Evolutionary conservation across 1,140 invertebrate species (phyloP).

Genomic region (Gonioctena quinquepunctata): DNA sequence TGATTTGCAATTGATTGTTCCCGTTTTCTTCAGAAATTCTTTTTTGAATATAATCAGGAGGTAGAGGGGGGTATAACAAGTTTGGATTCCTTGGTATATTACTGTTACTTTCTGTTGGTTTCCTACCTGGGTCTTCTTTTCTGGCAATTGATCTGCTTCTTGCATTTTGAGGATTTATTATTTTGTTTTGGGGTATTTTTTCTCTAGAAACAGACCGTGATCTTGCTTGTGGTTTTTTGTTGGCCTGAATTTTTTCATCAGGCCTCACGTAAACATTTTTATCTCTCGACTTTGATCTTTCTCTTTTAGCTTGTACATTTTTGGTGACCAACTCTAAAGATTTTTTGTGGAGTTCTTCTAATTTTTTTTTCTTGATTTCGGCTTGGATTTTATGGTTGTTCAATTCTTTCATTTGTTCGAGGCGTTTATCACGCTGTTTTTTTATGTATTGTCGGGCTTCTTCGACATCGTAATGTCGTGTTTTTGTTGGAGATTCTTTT

Average conservation of each 20-base stretch:
- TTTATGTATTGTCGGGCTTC: slow-evolving; percentile 47
- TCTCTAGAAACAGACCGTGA: not conserved
- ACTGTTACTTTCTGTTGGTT: not conserved
- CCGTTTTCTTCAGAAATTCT: not conserved
- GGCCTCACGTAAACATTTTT: slow-evolving; percentile 5
- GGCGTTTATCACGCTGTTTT: slow-evolving; percentile 46
- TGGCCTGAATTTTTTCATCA: not conserved
- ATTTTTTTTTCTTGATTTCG: slow-evolving; percentile 46
- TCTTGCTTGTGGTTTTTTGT: not conserved
- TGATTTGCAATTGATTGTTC: not conserved
- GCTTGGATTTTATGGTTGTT: slow-evolving; percentile 30
- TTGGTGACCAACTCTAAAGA: slow-evolving; percentile 43
- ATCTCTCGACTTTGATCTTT: slow-evolving; percentile 35
- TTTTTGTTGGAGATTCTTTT: slow-evolving; percentile 30
- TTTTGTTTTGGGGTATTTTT: not conserved
- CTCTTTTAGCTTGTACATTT: slow-evolving; percentile 41
- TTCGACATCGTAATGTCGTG: slow-evolving; percentile 41
- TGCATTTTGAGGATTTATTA: not conserved
- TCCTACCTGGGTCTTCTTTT: not conserved
- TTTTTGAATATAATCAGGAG: slow-evolving; percentile 3
- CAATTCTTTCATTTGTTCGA: slow-evolving; percentile 33
- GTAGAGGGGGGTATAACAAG: slow-evolving; percentile 26
- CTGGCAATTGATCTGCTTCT: not conserved
- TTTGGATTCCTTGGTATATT: slow-evolving; percentile 18
- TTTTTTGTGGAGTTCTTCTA: slow-evolving; percentile 49